A percentile compares a stretch with the other conserved stretches of the same genome.
These are phyloP conservation scores for Ditula angustiorana DNA, from an alignment of 2,888 invertebrate species.

Conservation along the genomic window DNA sequence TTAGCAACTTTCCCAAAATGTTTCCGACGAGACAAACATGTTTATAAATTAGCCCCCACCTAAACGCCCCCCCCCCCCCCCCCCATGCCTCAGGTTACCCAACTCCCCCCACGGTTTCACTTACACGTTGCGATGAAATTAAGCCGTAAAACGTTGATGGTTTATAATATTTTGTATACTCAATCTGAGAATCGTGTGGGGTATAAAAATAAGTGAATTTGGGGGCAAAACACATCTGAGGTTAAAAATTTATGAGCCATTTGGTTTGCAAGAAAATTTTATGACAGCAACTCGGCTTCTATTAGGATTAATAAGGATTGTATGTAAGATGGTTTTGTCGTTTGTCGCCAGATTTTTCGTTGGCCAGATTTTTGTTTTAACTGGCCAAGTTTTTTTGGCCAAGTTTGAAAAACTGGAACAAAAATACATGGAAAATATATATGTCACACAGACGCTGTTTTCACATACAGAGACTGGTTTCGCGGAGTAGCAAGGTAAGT, in stretches of 20 bases:
- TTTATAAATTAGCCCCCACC: slow-evolving; percentile 14
- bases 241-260: slow-evolving; percentile 4
- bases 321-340: no score
- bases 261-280: neutral
- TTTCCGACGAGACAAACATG: slow-evolving; percentile 5
- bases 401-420: no score
- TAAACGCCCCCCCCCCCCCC: neutral
- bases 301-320: no score
- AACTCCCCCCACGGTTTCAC: slow-evolving; percentile 17
- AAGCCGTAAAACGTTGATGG: slow-evolving; percentile 27
- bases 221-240: neutral
- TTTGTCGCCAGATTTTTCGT: no score
- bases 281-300: neutral
- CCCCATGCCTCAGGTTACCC: neutral
- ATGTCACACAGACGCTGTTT: no score
- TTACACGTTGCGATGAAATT: slow-evolving; percentile 18
- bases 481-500: no score
- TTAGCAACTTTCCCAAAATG: slow-evolving; percentile 1
- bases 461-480: no score
- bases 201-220: slow-evolving; percentile 25
- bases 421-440: no score
- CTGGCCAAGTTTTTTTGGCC: no score
- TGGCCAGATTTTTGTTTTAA: no score
- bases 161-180: slow-evolving; percentile 28
- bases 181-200: slow-evolving; percentile 6